These are phyloP conservation scores for Pampus argenteus DNA, from an alignment of 2,797 vertebrate species.

Conservation along the genomic window DNA sequence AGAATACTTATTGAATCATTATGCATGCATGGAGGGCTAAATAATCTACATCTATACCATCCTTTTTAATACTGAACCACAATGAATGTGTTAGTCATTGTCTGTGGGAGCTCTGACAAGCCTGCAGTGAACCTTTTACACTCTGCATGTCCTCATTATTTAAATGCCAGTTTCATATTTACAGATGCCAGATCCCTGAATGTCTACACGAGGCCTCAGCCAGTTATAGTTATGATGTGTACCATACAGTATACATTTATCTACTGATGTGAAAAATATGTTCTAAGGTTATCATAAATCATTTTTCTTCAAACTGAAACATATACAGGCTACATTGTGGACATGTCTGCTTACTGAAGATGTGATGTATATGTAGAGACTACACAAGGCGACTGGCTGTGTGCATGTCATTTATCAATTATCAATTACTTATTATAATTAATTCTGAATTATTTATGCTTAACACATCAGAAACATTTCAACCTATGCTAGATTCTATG, in stretches of 20 bases:
- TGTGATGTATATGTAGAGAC: conserved; percentile 5
- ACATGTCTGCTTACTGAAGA: not conserved
- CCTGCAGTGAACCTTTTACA: conserved; percentile 1
- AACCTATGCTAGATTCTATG: not conserved
- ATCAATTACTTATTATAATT: too few relatives aligned
- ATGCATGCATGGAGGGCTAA: not conserved
- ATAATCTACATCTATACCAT: not conserved
- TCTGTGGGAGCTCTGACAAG: conserved; percentile 4
- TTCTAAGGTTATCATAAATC: not conserved
- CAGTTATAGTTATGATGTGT: not conserved
- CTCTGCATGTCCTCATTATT: conserved; percentile 4
- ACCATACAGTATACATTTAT: not conserved
- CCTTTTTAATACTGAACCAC: not conserved
- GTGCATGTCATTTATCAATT: too few relatives aligned
- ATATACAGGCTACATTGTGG: not conserved
- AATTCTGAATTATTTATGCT: conserved; percentile 13
- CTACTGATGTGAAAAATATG: not conserved
- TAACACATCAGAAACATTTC: not conserved
- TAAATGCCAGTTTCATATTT: conserved; percentile 9
- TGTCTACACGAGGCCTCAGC: not conserved
- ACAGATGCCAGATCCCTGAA: conserved; percentile 1
- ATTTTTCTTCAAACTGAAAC: not conserved
- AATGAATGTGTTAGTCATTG: conserved; percentile 8
- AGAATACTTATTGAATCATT: not conserved
- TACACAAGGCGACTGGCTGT: conserved; percentile 1